These are phyloP conservation scores for Thalassoma bifasciatum DNA, from an alignment of 2,113 vertebrate genomes.

Conservation along the genomic window DNA sequence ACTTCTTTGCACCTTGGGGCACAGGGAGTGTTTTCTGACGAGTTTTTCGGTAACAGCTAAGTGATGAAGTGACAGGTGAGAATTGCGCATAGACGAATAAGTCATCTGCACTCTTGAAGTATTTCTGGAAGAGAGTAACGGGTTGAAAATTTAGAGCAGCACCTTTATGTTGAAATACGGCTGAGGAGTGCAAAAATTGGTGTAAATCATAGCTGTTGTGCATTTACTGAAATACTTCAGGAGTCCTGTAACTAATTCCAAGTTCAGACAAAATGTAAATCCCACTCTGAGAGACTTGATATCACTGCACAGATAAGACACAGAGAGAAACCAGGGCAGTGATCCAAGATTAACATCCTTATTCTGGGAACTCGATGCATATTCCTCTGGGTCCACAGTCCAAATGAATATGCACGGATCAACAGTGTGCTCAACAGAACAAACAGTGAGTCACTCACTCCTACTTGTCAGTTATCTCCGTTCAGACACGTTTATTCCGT, in stretches of 20 bases:
- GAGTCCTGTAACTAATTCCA: constrained; percentile 26
- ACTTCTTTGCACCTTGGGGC: background rate
- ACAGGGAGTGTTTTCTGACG: no score
- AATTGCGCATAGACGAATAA: background rate
- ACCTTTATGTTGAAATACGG: no score
- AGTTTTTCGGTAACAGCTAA: background rate
- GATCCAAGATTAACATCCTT: constrained; percentile 43
- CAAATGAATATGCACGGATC: constrained; percentile 39
- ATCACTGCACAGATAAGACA: background rate
- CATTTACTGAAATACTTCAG: no score
- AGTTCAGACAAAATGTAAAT: constrained; percentile 36
- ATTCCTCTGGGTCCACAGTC: constrained; percentile 37
- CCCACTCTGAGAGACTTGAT: constrained; percentile 3
- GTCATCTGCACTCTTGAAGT: no score
- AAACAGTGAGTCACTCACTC: constrained; percentile 53
- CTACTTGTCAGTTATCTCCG: constrained; percentile 45
- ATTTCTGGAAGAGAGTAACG: no score
- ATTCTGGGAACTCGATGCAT: constrained; percentile 40
- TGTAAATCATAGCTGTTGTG: no score
- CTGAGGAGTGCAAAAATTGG: no score
- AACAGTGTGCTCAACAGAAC: constrained; percentile 25
- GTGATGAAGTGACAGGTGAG: background rate
- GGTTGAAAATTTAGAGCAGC: no score
- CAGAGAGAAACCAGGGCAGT: constrained; percentile 47
- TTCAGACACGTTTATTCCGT: constrained; percentile 3